These are phyloP conservation scores for Agonopterix alstromeriana DNA, from an alignment of 2,888 invertebrate genomes.

Conservation along the genomic window DNA sequence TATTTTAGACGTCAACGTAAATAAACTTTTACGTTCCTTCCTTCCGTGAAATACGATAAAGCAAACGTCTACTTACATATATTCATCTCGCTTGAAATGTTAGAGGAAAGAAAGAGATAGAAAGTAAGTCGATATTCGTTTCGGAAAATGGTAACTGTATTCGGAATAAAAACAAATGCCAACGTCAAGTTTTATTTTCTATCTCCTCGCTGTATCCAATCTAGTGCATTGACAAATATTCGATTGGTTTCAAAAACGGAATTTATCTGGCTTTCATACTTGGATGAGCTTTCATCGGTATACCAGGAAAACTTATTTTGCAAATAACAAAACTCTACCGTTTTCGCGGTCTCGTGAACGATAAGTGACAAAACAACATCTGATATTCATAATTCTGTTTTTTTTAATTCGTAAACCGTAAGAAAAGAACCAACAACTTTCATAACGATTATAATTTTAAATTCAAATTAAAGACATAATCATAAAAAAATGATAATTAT, in stretches of 20 bases:
- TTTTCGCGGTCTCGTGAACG: too few species aligned
- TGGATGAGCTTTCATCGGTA: slow-evolving; percentile 4
- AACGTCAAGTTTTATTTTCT: neutral
- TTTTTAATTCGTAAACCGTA: too few species aligned
- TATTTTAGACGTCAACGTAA: slow-evolving; percentile 8
- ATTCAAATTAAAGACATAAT: too few species aligned
- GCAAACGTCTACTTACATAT: neutral
- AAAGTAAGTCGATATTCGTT: neutral
- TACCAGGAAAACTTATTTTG: too few species aligned
- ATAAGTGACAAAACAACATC: too few species aligned
- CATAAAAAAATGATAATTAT: too few species aligned
- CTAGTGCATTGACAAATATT: slow-evolving; percentile 9
- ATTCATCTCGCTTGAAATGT: neutral
- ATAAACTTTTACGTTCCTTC: slow-evolving; percentile 6
- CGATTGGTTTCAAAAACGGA: slow-evolving; percentile 4
- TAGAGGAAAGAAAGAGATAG: neutral
- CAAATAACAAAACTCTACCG: too few species aligned
- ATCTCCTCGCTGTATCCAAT: neutral
- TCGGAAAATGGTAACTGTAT: neutral
- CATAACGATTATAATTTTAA: too few species aligned
- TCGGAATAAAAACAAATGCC: neutral
- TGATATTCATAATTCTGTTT: too few species aligned
- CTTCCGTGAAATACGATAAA: neutral
- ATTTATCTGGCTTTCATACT: neutral
- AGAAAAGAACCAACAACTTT: too few species aligned